Conservation (phyloP, 2,888 invertebrate genomes). For the Carcina quercana region DNA sequence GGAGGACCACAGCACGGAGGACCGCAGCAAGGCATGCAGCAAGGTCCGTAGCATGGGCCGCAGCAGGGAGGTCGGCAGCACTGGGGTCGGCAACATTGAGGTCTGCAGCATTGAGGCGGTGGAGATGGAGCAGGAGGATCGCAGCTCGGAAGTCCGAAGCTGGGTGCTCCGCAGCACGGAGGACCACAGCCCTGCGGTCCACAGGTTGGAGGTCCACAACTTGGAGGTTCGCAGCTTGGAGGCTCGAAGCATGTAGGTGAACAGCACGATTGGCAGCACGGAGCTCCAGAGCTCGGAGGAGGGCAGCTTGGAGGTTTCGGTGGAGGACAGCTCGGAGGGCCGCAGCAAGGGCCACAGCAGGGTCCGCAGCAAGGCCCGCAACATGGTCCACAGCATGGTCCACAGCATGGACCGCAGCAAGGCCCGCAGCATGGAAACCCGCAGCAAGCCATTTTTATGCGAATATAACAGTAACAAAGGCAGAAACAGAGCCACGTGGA, state of each 20-base stretch:
- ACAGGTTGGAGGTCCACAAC: too few relatives aligned
- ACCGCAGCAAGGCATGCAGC: too few relatives aligned
- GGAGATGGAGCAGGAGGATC: neutral
- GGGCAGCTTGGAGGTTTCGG: too few relatives aligned
- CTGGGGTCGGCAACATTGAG: too few relatives aligned
- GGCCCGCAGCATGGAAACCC: slow-evolving; percentile 17
- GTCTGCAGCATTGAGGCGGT: neutral
- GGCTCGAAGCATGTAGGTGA: slow-evolving; percentile 2
- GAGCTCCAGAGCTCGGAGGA: slow-evolving; percentile 7
- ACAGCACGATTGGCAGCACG: slow-evolving; percentile 3
- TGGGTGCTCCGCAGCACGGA: slow-evolving; percentile 2
- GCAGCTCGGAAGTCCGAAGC: slow-evolving; percentile 19
- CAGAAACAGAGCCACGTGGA: slow-evolving; percentile 14
- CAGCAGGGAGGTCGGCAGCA: slow-evolving; percentile 16
- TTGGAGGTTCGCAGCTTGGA: neutral
- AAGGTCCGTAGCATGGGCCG: slow-evolving; percentile 21
- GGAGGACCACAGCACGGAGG: too few relatives aligned
- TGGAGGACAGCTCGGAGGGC: too few relatives aligned
- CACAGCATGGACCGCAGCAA: slow-evolving; percentile 15
- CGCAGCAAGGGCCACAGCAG: slow-evolving; percentile 17
- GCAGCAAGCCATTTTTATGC: slow-evolving; percentile 1
- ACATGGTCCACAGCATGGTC: slow-evolving; percentile 18
- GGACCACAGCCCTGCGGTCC: slow-evolving; percentile 13
- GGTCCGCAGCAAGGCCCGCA: slow-evolving; percentile 16
- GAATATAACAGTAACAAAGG: slow-evolving; percentile 1